Evolutionary conservation across 2,113 vertebrate genomes (phyloP).

Genomic region (Lampris incognitus): DNA sequence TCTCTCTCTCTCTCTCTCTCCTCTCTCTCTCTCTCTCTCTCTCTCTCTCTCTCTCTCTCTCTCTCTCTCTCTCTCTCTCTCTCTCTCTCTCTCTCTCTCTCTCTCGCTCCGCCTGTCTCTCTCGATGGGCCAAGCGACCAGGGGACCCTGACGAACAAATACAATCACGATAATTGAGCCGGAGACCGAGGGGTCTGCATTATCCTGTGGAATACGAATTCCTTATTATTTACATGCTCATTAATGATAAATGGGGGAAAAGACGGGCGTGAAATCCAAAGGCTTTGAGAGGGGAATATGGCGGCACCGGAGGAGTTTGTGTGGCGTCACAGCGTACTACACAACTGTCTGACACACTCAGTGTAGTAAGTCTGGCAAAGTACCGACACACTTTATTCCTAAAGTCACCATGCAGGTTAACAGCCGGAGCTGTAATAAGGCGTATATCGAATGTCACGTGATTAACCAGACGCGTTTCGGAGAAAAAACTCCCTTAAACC

Average conservation of each 20-base stretch:
- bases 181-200: constrained; percentile 53
- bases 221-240: constrained; percentile 65
- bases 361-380: too few species aligned
- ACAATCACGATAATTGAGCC: constrained; percentile 59
- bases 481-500: too few species aligned
- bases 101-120: neutral
- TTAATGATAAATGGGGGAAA: constrained; percentile 67
- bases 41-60: too few species aligned
- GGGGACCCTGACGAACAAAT: constrained; percentile 51
- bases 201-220: constrained; percentile 12
- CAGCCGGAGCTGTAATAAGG: too few species aligned
- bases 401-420: too few species aligned
- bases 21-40: neutral
- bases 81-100: too few species aligned
- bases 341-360: too few species aligned
- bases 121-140: constrained; percentile 20
- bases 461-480: too few species aligned
- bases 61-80: too few species aligned
- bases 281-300: neutral
- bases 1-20: neutral
- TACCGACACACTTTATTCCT: too few species aligned
- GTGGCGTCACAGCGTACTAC: neutral
- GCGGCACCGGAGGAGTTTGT: constrained; percentile 10
- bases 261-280: constrained; percentile 63
- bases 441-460: too few species aligned